A percentile compares a stretch with the other conserved stretches of the same genome.
Evolutionary conservation across 2,888 invertebrate species (phyloP).

Genomic region (Alloscopus bannaensis): DNA sequence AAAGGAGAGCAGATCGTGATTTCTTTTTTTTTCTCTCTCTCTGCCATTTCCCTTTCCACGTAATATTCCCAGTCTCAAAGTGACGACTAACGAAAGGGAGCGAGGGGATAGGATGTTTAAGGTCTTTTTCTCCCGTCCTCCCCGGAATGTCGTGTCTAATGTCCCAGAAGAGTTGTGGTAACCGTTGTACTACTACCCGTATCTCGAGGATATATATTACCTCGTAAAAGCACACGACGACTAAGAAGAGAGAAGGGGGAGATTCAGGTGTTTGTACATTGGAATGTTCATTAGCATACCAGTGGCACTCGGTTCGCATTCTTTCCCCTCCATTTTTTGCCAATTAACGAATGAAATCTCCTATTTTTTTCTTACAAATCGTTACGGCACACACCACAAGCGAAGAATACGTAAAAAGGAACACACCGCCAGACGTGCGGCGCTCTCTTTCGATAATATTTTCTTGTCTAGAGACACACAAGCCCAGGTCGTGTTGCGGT

Average conservation of each 20-base stretch:
- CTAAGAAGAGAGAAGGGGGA: no score
- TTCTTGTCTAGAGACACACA: slow-evolving; percentile 18
- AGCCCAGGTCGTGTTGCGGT: no score
- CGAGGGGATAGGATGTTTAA: no score
- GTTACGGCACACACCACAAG: slow-evolving; percentile 42
- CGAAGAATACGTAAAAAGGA: not conserved
- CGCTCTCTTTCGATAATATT: slow-evolving; percentile 5
- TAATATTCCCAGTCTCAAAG: not conserved
- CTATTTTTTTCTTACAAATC: slow-evolving; percentile 71
- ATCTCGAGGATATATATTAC: slow-evolving; percentile 34
- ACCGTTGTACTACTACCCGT: slow-evolving; percentile 49
- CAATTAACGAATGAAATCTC: slow-evolving; percentile 71
- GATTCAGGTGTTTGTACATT: slow-evolving; percentile 70
- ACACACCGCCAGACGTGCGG: slow-evolving; percentile 13
- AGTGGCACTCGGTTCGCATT: slow-evolving; percentile 66
- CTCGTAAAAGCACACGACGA: no score
- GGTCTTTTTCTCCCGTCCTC: slow-evolving; percentile 23
- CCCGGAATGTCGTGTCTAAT: slow-evolving; percentile 58
- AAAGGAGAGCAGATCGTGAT: slow-evolving; percentile 19
- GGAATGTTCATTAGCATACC: slow-evolving; percentile 73
- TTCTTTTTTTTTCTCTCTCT: slow-evolving; percentile 6
- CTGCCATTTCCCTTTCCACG: not conserved
- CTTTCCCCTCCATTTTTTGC: slow-evolving; percentile 68
- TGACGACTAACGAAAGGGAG: slow-evolving; percentile 14
- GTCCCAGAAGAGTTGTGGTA: slow-evolving; percentile 62